These are phyloP conservation scores for Danio aesculapii DNA, from an alignment of 2,797 vertebrate species.

Conservation along the genomic window DNA sequence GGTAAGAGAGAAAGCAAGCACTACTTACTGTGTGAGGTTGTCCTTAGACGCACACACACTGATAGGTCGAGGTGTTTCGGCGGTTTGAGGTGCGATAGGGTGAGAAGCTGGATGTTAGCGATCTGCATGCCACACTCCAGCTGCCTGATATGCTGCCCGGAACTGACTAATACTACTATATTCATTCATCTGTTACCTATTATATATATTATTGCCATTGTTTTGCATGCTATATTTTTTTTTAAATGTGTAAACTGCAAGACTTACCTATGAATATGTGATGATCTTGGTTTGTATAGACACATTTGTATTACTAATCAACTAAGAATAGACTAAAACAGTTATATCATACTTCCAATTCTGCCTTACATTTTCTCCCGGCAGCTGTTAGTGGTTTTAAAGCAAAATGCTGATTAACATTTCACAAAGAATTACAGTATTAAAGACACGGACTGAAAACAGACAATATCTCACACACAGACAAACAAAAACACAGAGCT, in stretches of 20 bases:
- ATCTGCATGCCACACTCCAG: slow-evolving; percentile 89
- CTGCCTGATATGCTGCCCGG: slow-evolving; percentile 61
- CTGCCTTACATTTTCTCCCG: slow-evolving; percentile 70
- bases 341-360: slow-evolving; percentile 14
- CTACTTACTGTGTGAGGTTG: slow-evolving; percentile 90
- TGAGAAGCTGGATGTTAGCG: slow-evolving; percentile 97
- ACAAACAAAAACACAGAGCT: slow-evolving; percentile 70
- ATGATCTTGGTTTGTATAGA: not conserved
- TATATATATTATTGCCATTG: too few species aligned
- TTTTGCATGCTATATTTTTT: not conserved
- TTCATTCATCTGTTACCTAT: not conserved
- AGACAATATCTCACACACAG: slow-evolving; percentile 68
- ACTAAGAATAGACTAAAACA: slow-evolving; percentile 3
- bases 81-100: slow-evolving; percentile 89
- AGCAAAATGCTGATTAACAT: slow-evolving; percentile 84
- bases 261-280: slow-evolving; percentile 25
- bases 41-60: slow-evolving; percentile 86
- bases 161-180: slow-evolving; percentile 58
- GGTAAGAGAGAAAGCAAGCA: slow-evolving; percentile 81
- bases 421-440: slow-evolving; percentile 81
- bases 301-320: not conserved
- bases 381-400: slow-evolving; percentile 87
- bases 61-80: slow-evolving; percentile 88
- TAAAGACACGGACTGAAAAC: slow-evolving; percentile 80
- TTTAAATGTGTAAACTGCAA: not conserved